These are phyloP conservation scores for Mallotus villosus DNA, from an alignment of 2,797 vertebrate genomes.

Conservation along the genomic window DNA sequence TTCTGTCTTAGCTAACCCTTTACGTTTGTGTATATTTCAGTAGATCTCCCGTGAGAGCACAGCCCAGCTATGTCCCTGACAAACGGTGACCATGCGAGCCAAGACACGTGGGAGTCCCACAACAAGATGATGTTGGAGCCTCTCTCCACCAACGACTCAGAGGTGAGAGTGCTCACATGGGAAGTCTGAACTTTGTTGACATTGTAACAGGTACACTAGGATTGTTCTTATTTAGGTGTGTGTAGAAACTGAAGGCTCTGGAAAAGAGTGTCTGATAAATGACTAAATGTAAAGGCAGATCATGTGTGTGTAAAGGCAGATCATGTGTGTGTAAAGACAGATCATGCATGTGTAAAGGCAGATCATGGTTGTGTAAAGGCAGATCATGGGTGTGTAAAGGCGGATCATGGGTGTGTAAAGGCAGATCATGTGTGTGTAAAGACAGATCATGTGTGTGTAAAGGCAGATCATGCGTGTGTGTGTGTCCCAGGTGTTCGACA, in stretches of 20 bases:
- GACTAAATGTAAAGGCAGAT: too few species aligned
- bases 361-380: background rate
- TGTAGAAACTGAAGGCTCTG: background rate
- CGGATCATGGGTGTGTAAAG: too few species aligned
- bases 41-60: slow-evolving; percentile 17
- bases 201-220: too few species aligned
- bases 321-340: background rate
- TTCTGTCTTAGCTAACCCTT: background rate
- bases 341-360: background rate
- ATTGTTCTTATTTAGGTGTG: background rate
- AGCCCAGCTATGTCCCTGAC: slow-evolving; percentile 69
- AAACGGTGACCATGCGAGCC: slow-evolving; percentile 46
- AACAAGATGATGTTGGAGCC: slow-evolving; percentile 89
- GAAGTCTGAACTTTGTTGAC: background rate
- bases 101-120: slow-evolving; percentile 82
- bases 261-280: too few species aligned
- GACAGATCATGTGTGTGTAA: background rate
- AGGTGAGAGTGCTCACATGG: slow-evolving; percentile 74
- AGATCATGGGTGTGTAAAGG: slow-evolving; percentile 17
- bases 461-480: slow-evolving; percentile 19
- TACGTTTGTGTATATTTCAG: background rate
- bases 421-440: too few species aligned
- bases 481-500: slow-evolving; percentile 77
- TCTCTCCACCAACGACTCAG: slow-evolving; percentile 78
- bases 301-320: background rate